phyloP scores from a whole-genome alignment of 2,888 invertebrate species.

The Rhamphomyia laevipes region DNA sequence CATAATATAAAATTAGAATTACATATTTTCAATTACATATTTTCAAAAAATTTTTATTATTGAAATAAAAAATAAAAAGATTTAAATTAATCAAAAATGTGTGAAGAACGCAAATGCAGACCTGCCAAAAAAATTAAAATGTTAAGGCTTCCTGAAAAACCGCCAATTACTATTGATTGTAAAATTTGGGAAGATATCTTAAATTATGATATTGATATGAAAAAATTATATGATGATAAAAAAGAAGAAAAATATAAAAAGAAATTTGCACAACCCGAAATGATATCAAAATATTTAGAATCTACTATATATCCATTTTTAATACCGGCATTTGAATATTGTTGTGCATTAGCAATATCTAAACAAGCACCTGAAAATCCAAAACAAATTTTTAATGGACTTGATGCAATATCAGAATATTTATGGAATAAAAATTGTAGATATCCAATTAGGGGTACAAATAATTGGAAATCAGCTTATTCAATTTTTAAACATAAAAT shows the following conservation, averaged over 20 bases:
- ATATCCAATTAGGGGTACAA: not conserved
- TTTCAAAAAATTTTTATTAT: no score
- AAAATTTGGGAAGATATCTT: not conserved
- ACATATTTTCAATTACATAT: no score
- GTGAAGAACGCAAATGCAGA: no score
- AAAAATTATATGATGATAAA: not conserved
- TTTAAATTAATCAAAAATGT: no score
- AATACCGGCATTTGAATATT: constrained; percentile 1
- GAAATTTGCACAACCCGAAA: not conserved
- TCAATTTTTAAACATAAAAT: not conserved
- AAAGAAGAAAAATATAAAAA: not conserved
- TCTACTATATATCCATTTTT: not conserved
- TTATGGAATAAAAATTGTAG: constrained; percentile 4
- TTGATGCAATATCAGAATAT: constrained; percentile 5
- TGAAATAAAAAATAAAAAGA: no score
- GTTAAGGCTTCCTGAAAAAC: no score
- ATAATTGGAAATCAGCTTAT: not conserved
- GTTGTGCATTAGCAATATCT: not conserved
- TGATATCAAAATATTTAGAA: not conserved
- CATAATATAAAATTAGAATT: no score
- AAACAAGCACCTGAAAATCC: not conserved
- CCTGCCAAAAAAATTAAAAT: no score
- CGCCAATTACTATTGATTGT: no score
- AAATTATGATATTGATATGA: not conserved
- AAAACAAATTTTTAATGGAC: constrained; percentile 4